Conservation (phyloP, 2,888 invertebrate species). For the Esperia sulphurella region DNA sequence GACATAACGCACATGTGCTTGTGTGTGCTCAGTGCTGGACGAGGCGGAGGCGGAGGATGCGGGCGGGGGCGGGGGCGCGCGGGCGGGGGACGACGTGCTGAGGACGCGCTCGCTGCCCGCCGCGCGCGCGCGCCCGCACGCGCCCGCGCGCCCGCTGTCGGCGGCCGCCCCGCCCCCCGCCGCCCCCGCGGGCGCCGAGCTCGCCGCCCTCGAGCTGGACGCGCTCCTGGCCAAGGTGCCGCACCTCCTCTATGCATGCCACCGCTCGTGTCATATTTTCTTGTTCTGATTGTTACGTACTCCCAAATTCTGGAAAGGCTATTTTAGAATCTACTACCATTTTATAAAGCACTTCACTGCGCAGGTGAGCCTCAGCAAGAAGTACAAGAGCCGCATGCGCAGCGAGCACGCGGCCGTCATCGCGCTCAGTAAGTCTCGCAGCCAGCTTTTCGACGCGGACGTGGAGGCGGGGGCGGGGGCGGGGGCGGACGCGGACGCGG, state of each 20-base stretch:
- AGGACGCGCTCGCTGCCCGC: constrained; percentile 85
- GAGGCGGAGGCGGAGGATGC: constrained; percentile 55
- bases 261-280: no score
- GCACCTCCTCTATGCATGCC: not conserved
- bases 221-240: not conserved
- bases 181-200: no score
- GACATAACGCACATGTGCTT: not conserved
- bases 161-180: not conserved
- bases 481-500: constrained; percentile 71
- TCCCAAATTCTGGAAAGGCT: no score
- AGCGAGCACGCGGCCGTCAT: constrained; percentile 91
- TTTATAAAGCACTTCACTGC: no score
- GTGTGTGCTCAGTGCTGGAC: constrained; percentile 74
- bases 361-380: constrained; percentile 87
- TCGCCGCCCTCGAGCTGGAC: not conserved
- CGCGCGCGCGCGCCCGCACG: constrained; percentile 83
- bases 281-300: no score
- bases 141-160: constrained; percentile 78
- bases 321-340: no score
- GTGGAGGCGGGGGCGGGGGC: not conserved
- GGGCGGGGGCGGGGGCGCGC: constrained; percentile 9
- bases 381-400: constrained; percentile 89
- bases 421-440: constrained; percentile 86
- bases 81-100: constrained; percentile 62
- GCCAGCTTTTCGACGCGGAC: constrained; percentile 81